phyloP scores from a whole-genome alignment of 2,888 invertebrate genomes.

The Sthenelais limicola region DNA sequence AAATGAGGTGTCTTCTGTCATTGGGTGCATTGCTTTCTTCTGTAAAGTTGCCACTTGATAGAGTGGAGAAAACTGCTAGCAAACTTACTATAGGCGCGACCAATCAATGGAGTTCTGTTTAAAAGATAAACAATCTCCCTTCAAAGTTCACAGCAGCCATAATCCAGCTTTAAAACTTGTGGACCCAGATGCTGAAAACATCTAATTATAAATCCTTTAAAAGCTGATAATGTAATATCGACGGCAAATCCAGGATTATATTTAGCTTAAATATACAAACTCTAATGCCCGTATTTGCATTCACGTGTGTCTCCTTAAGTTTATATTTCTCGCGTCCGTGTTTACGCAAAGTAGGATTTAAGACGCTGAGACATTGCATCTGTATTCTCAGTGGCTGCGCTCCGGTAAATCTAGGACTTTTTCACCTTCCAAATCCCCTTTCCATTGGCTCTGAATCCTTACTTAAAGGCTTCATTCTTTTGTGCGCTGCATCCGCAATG shows the following conservation, averaged over 20 bases:
- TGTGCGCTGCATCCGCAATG: slow-evolving; percentile 15
- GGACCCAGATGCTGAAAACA: slow-evolving; percentile 6
- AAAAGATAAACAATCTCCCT: slow-evolving; percentile 36
- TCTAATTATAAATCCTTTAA: slow-evolving; percentile 39
- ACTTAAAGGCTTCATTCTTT: slow-evolving; percentile 33
- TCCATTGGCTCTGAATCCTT: not conserved
- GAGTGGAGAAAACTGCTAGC: slow-evolving; percentile 6
- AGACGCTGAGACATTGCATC: slow-evolving; percentile 26
- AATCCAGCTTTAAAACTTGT: slow-evolving; percentile 34
- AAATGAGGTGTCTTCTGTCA: not conserved
- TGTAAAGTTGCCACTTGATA: slow-evolving; percentile 18
- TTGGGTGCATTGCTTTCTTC: not conserved
- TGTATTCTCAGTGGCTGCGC: slow-evolving; percentile 13
- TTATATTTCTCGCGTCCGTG: slow-evolving; percentile 18
- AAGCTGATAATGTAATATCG: slow-evolving; percentile 39
- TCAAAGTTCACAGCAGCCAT: slow-evolving; percentile 25
- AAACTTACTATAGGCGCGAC: slow-evolving; percentile 22
- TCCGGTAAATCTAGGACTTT: slow-evolving; percentile 18
- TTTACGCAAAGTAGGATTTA: slow-evolving; percentile 15
- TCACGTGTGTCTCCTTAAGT: not conserved
- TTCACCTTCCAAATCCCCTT: slow-evolving; percentile 32
- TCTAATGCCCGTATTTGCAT: slow-evolving; percentile 30
- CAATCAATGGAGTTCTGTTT: slow-evolving; percentile 33
- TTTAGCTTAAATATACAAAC: slow-evolving; percentile 39
- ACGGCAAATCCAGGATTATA: slow-evolving; percentile 32